Percentiles rank a stretch among this genome's conserved stretches.
phyloP scores from a whole-genome alignment of 2,888 invertebrate genomes.

The Drosophila meridiana region DNA sequence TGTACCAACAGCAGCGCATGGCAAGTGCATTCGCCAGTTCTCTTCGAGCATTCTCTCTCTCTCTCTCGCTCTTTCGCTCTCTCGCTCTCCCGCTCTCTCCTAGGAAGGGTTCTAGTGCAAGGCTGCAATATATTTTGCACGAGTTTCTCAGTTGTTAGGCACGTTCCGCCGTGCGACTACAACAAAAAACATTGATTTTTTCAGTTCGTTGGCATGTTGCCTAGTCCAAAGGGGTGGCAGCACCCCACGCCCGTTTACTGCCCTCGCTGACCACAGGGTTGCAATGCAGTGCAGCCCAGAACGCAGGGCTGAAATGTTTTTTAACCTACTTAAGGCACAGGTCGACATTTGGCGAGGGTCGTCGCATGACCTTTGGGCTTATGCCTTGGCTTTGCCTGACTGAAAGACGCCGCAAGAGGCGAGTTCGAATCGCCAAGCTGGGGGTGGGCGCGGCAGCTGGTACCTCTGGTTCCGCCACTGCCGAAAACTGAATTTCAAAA shows the following conservation, averaged over 20 bases:
- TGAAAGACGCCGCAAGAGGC: neutral
- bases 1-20: constrained; percentile 76
- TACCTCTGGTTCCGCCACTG: constrained; percentile 18
- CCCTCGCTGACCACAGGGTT: constrained; percentile 53
- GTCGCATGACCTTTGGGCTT: constrained; percentile 75
- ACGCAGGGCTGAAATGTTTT: constrained; percentile 64
- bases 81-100: constrained; percentile 10
- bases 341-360: constrained; percentile 78
- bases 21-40: constrained; percentile 59
- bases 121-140: constrained; percentile 81
- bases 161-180: constrained; percentile 54
- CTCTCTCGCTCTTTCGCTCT: constrained; percentile 16
- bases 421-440: neutral
- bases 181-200: constrained; percentile 70
- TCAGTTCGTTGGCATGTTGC: constrained; percentile 79
- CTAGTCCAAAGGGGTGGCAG: constrained; percentile 31
- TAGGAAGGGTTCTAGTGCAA: constrained; percentile 70
- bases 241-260: neutral
- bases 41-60: constrained; percentile 17
- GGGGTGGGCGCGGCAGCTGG: neutral
- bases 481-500: constrained; percentile 28
- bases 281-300: constrained; percentile 46
- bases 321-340: constrained; percentile 76
- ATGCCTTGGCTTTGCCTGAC: constrained; percentile 41
- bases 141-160: constrained; percentile 77